These are phyloP conservation scores for Acanthoscelides obtectus DNA, from an alignment of 2,888 invertebrate species.

Conservation along the genomic window DNA sequence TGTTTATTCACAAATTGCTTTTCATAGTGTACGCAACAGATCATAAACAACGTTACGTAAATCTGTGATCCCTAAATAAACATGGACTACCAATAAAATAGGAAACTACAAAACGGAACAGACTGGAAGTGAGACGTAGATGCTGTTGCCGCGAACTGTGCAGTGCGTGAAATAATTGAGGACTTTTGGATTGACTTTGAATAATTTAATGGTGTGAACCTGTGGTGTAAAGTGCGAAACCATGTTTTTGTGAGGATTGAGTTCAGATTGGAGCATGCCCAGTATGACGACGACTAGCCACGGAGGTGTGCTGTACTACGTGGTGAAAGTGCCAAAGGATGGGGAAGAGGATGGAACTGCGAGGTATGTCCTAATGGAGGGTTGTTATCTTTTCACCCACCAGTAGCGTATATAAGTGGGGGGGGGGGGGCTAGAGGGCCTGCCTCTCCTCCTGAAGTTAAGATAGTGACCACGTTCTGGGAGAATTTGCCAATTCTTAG, in stretches of 20 bases:
- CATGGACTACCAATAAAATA: background rate
- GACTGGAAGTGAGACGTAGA: background rate
- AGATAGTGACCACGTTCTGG: no score
- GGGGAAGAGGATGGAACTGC: constrained; percentile 36
- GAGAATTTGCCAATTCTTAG: no score
- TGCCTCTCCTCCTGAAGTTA: no score
- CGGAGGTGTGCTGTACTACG: constrained; percentile 66
- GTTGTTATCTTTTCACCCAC: background rate
- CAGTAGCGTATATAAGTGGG: no score
- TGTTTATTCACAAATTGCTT: background rate
- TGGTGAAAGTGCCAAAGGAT: constrained; percentile 60
- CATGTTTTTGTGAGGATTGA: background rate
- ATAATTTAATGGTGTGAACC: background rate
- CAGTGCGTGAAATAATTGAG: background rate
- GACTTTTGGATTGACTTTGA: background rate
- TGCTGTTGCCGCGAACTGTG: background rate
- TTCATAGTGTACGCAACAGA: background rate
- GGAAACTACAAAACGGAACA: background rate
- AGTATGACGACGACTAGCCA: constrained; percentile 56
- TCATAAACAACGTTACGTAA: background rate
- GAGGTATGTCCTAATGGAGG: constrained; percentile 32
- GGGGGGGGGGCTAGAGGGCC: no score
- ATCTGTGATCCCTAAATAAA: background rate
- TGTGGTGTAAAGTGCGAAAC: background rate
- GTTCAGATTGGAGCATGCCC: constrained; percentile 33